Conservation (phyloP, 2,113 vertebrate genomes). For the Myotis davidii region DNA sequence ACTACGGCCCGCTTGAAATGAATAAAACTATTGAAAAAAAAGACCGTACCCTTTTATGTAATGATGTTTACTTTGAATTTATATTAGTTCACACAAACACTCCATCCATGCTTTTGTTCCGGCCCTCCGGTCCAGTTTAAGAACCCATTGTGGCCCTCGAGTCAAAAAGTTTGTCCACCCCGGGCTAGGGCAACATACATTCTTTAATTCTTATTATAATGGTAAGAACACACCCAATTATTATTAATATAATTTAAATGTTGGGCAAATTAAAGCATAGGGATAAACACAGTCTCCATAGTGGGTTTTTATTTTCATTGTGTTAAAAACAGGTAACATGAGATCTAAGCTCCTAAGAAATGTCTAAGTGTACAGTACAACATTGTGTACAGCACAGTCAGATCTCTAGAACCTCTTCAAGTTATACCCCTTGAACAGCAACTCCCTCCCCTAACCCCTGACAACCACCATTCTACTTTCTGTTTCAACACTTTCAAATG, state of each 20-base stretch:
- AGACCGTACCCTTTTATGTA: no score
- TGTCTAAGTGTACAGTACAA: neutral
- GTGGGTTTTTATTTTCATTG: neutral
- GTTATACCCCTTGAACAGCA: neutral
- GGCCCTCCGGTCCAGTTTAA: no score
- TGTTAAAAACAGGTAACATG: neutral
- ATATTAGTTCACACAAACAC: no score
- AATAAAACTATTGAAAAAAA: no score
- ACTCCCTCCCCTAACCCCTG: neutral
- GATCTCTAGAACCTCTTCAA: neutral
- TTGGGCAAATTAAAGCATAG: neutral
- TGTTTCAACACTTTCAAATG: neutral
- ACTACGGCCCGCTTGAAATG: no score
- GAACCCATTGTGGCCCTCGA: no score
- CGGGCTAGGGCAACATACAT: neutral
- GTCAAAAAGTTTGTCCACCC: no score
- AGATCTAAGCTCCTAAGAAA: neutral
- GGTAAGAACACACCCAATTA: neutral
- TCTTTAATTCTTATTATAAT: neutral
- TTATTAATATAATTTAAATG: neutral
- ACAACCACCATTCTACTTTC: neutral
- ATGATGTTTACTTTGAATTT: no score
- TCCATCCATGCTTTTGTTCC: no score
- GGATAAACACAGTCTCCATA: neutral
- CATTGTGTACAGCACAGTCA: neutral